Conservation (phyloP, 2,797 vertebrate species). For the Amblyopsis hoosieri region DNA sequence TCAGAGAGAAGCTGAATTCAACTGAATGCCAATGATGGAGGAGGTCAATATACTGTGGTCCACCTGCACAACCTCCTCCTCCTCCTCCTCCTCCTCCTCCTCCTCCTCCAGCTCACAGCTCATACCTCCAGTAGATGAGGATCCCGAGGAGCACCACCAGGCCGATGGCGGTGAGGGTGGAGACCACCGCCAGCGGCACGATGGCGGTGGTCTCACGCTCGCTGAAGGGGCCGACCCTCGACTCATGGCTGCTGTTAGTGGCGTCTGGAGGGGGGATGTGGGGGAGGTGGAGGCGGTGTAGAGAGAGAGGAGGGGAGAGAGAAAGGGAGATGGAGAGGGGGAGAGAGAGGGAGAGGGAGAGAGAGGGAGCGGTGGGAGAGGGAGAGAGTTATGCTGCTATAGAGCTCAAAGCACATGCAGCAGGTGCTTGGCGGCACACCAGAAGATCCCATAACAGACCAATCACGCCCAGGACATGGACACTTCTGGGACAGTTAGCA, state of each 20-base stretch:
- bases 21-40: no score
- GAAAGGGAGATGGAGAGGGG: background rate
- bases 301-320: background rate
- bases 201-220: conserved; percentile 86
- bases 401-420: background rate
- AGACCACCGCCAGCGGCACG: conserved; percentile 93
- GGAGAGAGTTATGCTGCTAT: background rate
- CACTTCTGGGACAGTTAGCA: no score
- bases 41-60: no score
- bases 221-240: conserved; percentile 86
- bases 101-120: conserved; percentile 3
- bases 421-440: no score
- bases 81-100: no score
- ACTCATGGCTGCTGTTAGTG: conserved; percentile 98
- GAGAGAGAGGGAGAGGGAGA: background rate
- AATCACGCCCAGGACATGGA: no score
- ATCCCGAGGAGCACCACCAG: conserved; percentile 92
- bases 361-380: background rate
- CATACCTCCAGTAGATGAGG: conserved; percentile 98
- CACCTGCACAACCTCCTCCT: no score
- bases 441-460: no score
- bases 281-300: conserved; percentile 61
- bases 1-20: no score
- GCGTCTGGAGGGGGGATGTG: conserved; percentile 84
- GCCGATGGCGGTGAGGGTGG: conserved; percentile 90